Base-by-base conservation (phyloP, 2,888 invertebrate species). In the Platycheirus rosarum region DNA sequence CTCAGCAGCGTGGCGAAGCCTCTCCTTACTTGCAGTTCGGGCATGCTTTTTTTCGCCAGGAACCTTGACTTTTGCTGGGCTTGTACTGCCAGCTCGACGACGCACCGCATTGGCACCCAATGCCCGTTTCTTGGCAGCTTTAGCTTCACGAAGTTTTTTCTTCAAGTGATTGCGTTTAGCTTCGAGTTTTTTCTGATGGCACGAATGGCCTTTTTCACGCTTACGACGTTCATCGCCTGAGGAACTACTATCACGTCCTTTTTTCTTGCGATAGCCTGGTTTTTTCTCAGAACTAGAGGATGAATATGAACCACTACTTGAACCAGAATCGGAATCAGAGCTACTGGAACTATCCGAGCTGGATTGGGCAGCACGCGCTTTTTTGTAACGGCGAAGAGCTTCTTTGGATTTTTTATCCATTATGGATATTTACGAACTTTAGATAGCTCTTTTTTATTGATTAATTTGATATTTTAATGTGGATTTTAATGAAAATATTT, bases 231-330 rank as follows among this genome's bases (percentile, higher is more conserved):
- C 87, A 68, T 90, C 89, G 18, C 89, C 92, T 84, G 94, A 95
- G 2, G 95, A 94, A 8, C 94, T 93, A 13, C 92, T 92, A 86
- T 93, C 93, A 35, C 93, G 91, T 62, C 92, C 77, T 86, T 90
- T 90, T 91, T 93, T 89, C 35, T 92, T 91, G 77, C 92, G 92
- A 75, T 91, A 75, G 0, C 65, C 76, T 3, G 82, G 14, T 16
- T 85, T 85, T 14, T 85, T 85, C 42, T 89, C 89, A 0, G 89
- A 88, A 77, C 89, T 89, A 0, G 86, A 86, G 0, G 87, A 86
- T 40, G 89, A 89, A 65, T 88, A 90, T 0, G 90, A 88, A 84
- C 86, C 86, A 35, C 88, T 89, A 32, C 86, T 86, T 2, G 89
- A 89, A 11, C 87, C 88, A 0, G 90, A 88, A 5, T 89, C 90